Conservation (phyloP, 2,113 vertebrate genomes). For the Eptesicus fuscus region DNA sequence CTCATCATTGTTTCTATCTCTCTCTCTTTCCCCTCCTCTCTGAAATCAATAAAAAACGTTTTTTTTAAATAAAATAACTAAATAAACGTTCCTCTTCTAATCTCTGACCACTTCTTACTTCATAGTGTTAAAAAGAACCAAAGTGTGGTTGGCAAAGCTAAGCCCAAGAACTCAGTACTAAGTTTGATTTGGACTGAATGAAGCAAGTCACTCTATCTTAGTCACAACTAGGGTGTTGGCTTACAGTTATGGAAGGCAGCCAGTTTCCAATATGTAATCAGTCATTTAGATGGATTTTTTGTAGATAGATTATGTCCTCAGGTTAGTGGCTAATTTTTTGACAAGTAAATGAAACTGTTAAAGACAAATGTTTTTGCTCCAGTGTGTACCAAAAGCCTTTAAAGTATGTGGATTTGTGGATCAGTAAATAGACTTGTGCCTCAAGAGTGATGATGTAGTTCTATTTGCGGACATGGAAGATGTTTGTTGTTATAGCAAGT, state of each 20-base stretch:
- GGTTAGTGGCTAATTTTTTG: background rate
- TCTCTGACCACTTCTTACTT: background rate
- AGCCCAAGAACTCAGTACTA: background rate
- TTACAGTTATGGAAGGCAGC: background rate
- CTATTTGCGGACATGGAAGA: background rate
- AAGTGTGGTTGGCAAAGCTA: background rate
- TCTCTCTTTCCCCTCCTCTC: no score
- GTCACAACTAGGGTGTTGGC: background rate
- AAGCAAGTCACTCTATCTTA: background rate
- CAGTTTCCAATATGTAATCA: background rate
- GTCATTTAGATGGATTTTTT: background rate
- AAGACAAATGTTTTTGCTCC: background rate
- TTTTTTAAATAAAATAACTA: background rate
- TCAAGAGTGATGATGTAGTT: background rate
- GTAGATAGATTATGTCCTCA: background rate
- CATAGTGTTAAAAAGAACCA: background rate
- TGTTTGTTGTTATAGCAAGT: background rate
- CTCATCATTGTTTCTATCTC: no score
- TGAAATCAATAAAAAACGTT: no score
- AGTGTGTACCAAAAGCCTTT: background rate
- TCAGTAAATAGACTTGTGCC: background rate
- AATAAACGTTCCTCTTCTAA: background rate
- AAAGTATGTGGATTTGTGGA: background rate
- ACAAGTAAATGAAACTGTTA: conserved; percentile 18
- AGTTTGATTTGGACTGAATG: background rate